Evolutionary conservation across 2,888 invertebrate species (phyloP).

Genomic region (Galeruca laticollis): DNA sequence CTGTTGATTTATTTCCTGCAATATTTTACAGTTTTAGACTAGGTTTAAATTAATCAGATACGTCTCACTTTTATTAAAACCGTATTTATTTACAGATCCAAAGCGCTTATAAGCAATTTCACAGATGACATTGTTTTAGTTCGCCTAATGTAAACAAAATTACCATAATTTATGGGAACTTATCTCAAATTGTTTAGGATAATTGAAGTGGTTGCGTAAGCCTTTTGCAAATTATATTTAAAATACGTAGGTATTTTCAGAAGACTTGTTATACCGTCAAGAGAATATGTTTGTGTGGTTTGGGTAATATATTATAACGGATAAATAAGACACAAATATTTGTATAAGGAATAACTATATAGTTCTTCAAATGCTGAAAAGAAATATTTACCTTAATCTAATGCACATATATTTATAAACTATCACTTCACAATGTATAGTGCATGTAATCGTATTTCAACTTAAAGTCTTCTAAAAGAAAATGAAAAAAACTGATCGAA

Average conservation of each 20-base stretch:
- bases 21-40: neutral
- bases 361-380: too few relatives aligned
- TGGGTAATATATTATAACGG: constrained; percentile 5
- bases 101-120: constrained; percentile 2
- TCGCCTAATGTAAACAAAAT: constrained; percentile 23
- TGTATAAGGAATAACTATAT: too few relatives aligned
- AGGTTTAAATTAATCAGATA: neutral
- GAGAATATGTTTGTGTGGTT: neutral
- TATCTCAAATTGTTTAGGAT: constrained; percentile 5
- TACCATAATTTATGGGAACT: constrained; percentile 32
- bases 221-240: constrained; percentile 5
- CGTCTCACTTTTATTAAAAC: neutral
- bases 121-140: constrained; percentile 2
- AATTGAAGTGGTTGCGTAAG: constrained; percentile 16
- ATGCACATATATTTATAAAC: too few relatives aligned
- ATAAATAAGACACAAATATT: too few relatives aligned
- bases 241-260: neutral
- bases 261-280: neutral
- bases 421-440: too few relatives aligned
- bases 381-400: too few relatives aligned
- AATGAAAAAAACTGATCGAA: too few relatives aligned
- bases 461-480: too few relatives aligned
- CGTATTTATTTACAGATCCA: neutral
- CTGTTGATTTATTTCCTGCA: neutral
- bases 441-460: too few relatives aligned